These are phyloP conservation scores for Heliangelus exortis DNA, from an alignment of 2,797 vertebrate species.

Conservation along the genomic window DNA sequence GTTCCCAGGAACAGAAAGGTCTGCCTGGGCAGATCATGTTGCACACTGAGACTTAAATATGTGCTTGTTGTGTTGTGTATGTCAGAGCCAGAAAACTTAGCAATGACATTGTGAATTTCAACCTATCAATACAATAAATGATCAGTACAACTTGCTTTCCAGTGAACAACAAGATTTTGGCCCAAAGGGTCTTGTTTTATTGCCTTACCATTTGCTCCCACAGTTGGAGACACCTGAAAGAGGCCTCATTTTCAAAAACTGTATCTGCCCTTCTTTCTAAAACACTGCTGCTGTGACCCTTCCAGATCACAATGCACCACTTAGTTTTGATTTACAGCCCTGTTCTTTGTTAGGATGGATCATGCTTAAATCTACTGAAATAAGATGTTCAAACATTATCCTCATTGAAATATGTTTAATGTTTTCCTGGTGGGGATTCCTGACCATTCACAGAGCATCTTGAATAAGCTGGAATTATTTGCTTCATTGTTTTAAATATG, in stretches of 20 bases:
- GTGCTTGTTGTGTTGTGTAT: neutral
- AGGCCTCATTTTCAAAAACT: neutral
- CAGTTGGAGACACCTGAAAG: neutral
- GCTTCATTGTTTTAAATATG: neutral
- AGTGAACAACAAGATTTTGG: neutral
- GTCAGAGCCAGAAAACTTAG: neutral
- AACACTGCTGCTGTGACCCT: neutral
- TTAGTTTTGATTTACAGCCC: neutral
- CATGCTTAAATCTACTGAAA: neutral
- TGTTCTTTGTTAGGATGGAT: neutral
- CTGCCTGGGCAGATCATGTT: neutral
- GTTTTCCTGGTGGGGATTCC: neutral
- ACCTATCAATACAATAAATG: neutral
- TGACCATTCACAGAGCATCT: neutral
- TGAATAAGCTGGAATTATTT: neutral
- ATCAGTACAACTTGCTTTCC: neutral
- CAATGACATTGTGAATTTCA: neutral
- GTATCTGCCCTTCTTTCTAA: neutral
- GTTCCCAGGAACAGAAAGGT: neutral
- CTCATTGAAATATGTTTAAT: neutral
- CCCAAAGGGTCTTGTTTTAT: neutral
- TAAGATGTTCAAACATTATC: neutral
- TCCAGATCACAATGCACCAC: fast-evolving
- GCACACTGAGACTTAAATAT: neutral
- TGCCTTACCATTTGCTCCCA: neutral